phyloP scores from a whole-genome alignment of 2,797 vertebrate genomes.

The Sciaenops ocellatus region DNA sequence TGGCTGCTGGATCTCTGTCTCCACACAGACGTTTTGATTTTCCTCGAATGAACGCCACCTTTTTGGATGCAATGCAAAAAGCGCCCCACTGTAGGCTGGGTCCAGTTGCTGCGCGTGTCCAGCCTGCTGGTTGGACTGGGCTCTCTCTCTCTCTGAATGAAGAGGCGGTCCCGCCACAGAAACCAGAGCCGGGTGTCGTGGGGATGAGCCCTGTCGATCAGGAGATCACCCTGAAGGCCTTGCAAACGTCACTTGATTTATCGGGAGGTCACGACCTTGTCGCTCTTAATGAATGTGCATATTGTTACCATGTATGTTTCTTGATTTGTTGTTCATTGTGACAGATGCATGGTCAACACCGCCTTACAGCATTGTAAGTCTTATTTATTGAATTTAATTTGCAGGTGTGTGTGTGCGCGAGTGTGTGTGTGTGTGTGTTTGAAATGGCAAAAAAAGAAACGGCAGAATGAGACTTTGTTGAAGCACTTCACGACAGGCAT shows the following conservation, averaged over 20 bases:
- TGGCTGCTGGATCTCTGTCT: constrained; percentile 80
- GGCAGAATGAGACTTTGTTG: constrained; percentile 62
- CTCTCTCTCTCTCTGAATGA: constrained; percentile 6
- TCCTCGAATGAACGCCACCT: constrained; percentile 73
- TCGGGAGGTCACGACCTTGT: constrained; percentile 72
- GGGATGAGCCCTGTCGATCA: constrained; percentile 84
- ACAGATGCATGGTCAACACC: constrained; percentile 92
- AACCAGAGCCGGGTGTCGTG: constrained; percentile 41
- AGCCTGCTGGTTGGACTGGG: constrained; percentile 53
- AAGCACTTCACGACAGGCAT: constrained; percentile 78
- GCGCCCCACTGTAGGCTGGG: constrained; percentile 75
- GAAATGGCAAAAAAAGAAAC: constrained; percentile 35
- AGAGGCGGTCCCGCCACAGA: constrained; percentile 47
- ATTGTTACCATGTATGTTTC: constrained; percentile 84
- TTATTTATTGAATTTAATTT: constrained; percentile 94
- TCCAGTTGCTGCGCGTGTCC: constrained; percentile 71
- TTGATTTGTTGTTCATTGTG: constrained; percentile 86
- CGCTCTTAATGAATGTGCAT: constrained; percentile 91
- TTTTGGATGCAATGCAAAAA: constrained; percentile 76
- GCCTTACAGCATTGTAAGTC: constrained; percentile 92
- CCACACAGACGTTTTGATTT: constrained; percentile 38
- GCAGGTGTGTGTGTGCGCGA: constrained; percentile 77
- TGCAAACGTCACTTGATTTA: constrained; percentile 83
- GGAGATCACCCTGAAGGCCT: constrained; percentile 93
- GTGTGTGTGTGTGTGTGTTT: constrained; percentile 55